Evolutionary conservation across 2,888 invertebrate species (phyloP).

Genomic region (Vannuccia rotundouncinata): DNA sequence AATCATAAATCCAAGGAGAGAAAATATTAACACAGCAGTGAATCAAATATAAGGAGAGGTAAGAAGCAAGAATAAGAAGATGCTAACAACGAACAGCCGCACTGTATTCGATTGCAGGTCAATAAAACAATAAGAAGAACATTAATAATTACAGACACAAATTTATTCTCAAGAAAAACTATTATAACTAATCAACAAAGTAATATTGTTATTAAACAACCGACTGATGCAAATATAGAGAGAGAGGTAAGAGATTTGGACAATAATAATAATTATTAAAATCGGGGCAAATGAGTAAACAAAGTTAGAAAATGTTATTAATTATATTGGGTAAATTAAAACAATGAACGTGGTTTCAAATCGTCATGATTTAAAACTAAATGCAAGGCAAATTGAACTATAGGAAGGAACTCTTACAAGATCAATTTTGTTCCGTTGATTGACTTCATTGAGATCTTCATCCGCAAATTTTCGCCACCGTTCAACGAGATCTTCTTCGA

Average conservation of each 20-base stretch:
- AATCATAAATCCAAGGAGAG: no score
- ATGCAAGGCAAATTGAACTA: not conserved
- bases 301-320: no score
- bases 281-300: no score
- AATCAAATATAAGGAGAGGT: not conserved
- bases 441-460: constrained; percentile 48
- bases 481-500: not conserved
- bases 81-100: not conserved
- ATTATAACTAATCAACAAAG: not conserved
- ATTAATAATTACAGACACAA: not conserved
- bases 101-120: no score
- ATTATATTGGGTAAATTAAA: no score
- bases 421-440: constrained; percentile 56
- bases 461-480: not conserved
- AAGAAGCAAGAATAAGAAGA: not conserved
- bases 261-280: no score
- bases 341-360: no score
- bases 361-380: no score
- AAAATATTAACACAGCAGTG: not conserved
- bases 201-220: no score
- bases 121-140: no score
- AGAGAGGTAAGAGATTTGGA: no score
- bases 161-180: not conserved
- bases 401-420: constrained; percentile 50
- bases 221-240: no score